These are phyloP conservation scores for Heliconius himera DNA, from an alignment of 1,140 invertebrate species.

Conservation along the genomic window DNA sequence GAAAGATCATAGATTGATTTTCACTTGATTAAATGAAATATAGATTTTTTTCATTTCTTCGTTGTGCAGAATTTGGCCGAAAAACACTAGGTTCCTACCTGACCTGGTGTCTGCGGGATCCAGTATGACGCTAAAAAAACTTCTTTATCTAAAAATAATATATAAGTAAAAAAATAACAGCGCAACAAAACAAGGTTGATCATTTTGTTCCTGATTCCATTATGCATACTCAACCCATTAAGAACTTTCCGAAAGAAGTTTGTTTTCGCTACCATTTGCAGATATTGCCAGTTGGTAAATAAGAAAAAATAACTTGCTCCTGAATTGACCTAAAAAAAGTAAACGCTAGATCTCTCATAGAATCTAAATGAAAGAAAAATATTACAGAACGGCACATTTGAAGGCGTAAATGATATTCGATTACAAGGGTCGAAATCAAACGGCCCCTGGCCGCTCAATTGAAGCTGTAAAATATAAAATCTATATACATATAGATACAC, in stretches of 20 bases:
- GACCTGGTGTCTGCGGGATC: too few species aligned
- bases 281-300: neutral
- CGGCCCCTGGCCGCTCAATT: constrained; percentile 10
- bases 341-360: neutral
- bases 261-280: neutral
- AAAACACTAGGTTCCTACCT: too few species aligned
- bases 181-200: neutral
- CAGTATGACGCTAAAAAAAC: too few species aligned
- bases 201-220: neutral
- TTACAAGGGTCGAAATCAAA: constrained; percentile 22
- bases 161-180: neutral
- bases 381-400: constrained; percentile 13
- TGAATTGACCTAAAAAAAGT: constrained; percentile 1
- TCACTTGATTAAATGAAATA: too few species aligned
- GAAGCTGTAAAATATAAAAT: constrained; percentile 6
- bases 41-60: too few species aligned
- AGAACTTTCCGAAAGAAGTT: neutral
- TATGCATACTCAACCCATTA: neutral
- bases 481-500: neutral
- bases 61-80: too few species aligned
- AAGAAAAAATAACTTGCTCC: neutral
- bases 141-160: neutral
- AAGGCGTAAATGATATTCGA: constrained; percentile 18
- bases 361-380: constrained; percentile 17
- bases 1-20: too few species aligned